These are phyloP conservation scores for Malthinus flaveolus DNA, from an alignment of 2,888 invertebrate species.

Conservation along the genomic window DNA sequence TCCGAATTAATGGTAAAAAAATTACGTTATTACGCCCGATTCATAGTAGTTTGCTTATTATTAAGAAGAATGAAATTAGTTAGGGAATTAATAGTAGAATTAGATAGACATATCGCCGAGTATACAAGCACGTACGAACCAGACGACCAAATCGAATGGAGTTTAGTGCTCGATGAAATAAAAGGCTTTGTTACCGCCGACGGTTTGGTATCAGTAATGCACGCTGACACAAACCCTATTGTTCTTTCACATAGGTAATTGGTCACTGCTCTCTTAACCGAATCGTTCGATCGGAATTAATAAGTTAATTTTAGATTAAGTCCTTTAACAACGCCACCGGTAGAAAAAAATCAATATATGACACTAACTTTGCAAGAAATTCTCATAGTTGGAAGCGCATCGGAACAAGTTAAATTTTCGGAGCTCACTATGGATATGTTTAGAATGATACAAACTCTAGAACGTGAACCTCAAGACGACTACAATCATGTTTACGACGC, in stretches of 20 bases:
- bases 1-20: constrained; percentile 98
- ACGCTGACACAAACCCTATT: constrained; percentile 84
- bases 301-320: constrained; percentile 64
- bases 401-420: constrained; percentile 94
- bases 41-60: constrained; percentile 93
- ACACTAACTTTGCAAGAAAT: constrained; percentile 90
- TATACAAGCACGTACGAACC: constrained; percentile 95
- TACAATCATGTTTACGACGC: constrained; percentile 73
- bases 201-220: constrained; percentile 83
- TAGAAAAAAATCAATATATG: constrained; percentile 86
- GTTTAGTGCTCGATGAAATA: constrained; percentile 90
- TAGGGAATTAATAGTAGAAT: constrained; percentile 86
- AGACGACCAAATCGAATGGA: constrained; percentile 97
- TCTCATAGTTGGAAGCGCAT: constrained; percentile 89
- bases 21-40: constrained; percentile 90
- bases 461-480: constrained; percentile 87
- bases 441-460: constrained; percentile 92
- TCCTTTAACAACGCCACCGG: constrained; percentile 80
- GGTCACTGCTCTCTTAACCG: too few species aligned
- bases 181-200: constrained; percentile 94
- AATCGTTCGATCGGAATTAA: background rate
- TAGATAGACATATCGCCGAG: constrained; percentile 92
- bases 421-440: constrained; percentile 98
- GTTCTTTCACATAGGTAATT: constrained; percentile 81
- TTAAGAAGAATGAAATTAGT: constrained; percentile 93